phyloP scores from a whole-genome alignment of 2,888 invertebrate genomes.

The Polylopha cassiicola region DNA sequence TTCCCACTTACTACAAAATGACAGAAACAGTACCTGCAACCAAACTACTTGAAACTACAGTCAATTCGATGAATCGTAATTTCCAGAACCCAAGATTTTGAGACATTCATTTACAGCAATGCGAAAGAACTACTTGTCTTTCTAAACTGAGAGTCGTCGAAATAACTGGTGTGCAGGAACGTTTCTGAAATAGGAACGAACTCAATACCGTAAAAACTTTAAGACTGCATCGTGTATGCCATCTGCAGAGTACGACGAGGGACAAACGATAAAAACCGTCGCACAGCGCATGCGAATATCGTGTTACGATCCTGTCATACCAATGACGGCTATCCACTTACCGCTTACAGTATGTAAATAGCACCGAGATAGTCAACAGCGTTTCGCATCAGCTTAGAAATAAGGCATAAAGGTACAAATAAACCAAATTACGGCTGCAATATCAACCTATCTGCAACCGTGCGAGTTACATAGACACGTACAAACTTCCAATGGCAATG shows the following conservation, averaged over 20 bases:
- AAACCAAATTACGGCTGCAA: slow-evolving; percentile 37
- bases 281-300: slow-evolving; percentile 55
- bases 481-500: slow-evolving; percentile 55
- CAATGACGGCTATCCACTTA: slow-evolving; percentile 37
- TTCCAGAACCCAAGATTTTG: slow-evolving; percentile 10
- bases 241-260: slow-evolving; percentile 51
- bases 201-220: slow-evolving; percentile 55
- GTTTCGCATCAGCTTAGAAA: neutral
- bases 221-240: slow-evolving; percentile 52
- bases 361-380: neutral
- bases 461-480: slow-evolving; percentile 26
- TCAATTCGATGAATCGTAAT: no score
- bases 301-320: slow-evolving; percentile 45
- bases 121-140: slow-evolving; percentile 25
- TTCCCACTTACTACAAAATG: no score
- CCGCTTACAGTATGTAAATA: slow-evolving; percentile 16
- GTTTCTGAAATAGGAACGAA: slow-evolving; percentile 34
- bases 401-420: slow-evolving; percentile 27
- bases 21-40: no score
- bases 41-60: no score
- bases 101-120: slow-evolving; percentile 7
- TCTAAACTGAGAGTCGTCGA: slow-evolving; percentile 39
- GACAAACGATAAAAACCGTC: slow-evolving; percentile 55
- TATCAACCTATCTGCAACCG: slow-evolving; percentile 3
- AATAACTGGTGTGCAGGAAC: slow-evolving; percentile 49